These are phyloP conservation scores for Apodemia zela DNA, from an alignment of 2,888 invertebrate genomes.

Conservation along the genomic window DNA sequence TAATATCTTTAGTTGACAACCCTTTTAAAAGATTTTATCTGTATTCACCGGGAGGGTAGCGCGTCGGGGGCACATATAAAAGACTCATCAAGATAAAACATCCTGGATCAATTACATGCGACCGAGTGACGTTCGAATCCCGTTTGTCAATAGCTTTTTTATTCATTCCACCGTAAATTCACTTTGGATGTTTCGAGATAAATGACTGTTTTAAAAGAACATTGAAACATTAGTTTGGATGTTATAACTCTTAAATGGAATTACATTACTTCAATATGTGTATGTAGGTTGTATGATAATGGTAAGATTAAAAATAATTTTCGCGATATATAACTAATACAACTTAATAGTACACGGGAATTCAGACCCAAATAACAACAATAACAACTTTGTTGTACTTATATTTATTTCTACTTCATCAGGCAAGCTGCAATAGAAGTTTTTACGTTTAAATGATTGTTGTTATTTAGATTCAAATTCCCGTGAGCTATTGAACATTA, in stretches of 20 bases:
- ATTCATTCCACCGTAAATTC: constrained; percentile 43
- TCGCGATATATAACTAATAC: too few relatives aligned
- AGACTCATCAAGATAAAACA: constrained; percentile 75
- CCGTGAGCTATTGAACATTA: too few relatives aligned
- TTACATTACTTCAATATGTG: background rate
- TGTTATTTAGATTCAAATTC: too few relatives aligned
- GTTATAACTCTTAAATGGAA: constrained; percentile 12
- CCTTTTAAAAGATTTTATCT: constrained; percentile 77
- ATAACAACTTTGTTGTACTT: too few relatives aligned
- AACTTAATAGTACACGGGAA: too few relatives aligned
- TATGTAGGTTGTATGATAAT: too few relatives aligned
- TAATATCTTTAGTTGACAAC: constrained; percentile 78
- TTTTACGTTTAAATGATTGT: too few relatives aligned
- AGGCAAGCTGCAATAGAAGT: too few relatives aligned
- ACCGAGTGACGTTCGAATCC: constrained; percentile 66
- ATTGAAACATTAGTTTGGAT: constrained; percentile 2
- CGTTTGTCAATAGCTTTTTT: constrained; percentile 58
- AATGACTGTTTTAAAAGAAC: constrained; percentile 23
- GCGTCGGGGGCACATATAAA: constrained; percentile 70
- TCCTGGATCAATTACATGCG: constrained; percentile 77
- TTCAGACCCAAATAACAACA: too few relatives aligned
- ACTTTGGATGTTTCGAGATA: constrained; percentile 32
- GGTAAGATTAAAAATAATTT: too few relatives aligned
- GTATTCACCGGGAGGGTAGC: constrained; percentile 68
- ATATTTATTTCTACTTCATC: too few relatives aligned